phyloP scores from a whole-genome alignment of 2,113 vertebrate species.

The Donacobius atricapilla region DNA sequence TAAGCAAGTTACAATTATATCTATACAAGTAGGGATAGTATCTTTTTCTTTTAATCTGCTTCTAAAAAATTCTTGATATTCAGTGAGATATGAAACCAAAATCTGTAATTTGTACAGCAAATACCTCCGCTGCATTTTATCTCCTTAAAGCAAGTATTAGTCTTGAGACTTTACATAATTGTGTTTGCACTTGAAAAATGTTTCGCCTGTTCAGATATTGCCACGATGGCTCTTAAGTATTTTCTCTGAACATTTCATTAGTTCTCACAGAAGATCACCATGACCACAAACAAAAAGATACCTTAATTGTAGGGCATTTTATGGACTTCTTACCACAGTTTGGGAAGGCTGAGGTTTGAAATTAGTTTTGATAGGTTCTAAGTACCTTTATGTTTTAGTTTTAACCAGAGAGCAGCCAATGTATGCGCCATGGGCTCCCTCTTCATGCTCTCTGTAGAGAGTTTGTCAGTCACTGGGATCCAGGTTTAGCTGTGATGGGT shows the following conservation, averaged over 20 bases:
- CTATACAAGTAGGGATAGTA: fast-evolving
- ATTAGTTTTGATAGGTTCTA: neutral
- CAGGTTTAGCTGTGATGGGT: neutral
- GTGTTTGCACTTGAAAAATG: neutral
- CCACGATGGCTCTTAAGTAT: neutral
- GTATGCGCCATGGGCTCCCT: neutral
- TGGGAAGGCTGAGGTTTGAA: neutral
- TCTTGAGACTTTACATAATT: neutral
- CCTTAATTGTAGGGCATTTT: neutral
- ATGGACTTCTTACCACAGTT: neutral
- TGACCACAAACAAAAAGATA: neutral
- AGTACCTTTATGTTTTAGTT: neutral
- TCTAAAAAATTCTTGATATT: neutral
- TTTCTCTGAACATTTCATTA: neutral
- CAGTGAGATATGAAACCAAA: neutral
- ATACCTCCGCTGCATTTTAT: neutral
- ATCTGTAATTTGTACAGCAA: neutral
- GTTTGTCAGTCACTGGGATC: neutral
- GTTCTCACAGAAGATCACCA: neutral
- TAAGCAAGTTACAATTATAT: neutral
- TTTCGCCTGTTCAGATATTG: neutral
- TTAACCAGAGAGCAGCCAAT: neutral
- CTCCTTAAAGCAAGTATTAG: neutral
- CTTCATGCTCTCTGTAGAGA: neutral
- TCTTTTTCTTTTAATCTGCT: neutral